These are phyloP conservation scores for Cantharis rufa DNA, from an alignment of 2,888 invertebrate genomes.

Conservation along the genomic window DNA sequence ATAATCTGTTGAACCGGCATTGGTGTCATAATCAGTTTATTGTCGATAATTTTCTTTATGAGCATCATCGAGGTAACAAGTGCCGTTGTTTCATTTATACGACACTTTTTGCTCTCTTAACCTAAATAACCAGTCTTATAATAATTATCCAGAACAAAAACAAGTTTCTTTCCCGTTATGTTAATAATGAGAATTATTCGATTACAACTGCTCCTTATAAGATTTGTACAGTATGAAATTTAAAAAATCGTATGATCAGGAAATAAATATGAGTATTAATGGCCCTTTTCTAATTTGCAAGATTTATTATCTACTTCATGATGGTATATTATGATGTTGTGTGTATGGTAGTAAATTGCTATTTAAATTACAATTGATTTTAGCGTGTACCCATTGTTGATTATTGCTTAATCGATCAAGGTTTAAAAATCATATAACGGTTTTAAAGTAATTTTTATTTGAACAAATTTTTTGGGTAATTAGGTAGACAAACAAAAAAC, in stretches of 20 bases:
- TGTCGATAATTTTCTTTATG: background rate
- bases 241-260: background rate
- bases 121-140: background rate
- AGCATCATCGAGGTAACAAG: background rate
- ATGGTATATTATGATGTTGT: too few relatives aligned
- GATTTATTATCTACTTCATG: too few relatives aligned
- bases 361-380: too few relatives aligned
- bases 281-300: too few relatives aligned
- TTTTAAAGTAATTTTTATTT: background rate
- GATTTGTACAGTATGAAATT: background rate
- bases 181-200: background rate
- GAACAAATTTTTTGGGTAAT: too few relatives aligned
- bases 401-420: background rate
- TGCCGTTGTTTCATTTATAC: background rate
- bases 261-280: background rate
- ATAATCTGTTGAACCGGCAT: too few relatives aligned
- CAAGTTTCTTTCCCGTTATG: background rate
- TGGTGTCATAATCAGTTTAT: too few relatives aligned
- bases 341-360: too few relatives aligned
- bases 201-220: background rate
- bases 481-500: too few relatives aligned
- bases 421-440: background rate
- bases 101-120: background rate
- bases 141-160: background rate
- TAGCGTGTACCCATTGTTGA: background rate